Percentiles rank a stretch among this genome's conserved stretches.
Evolutionary conservation across 2,797 vertebrate genomes (phyloP).

Genomic region (Gymnoscopelus microlampas): DNA sequence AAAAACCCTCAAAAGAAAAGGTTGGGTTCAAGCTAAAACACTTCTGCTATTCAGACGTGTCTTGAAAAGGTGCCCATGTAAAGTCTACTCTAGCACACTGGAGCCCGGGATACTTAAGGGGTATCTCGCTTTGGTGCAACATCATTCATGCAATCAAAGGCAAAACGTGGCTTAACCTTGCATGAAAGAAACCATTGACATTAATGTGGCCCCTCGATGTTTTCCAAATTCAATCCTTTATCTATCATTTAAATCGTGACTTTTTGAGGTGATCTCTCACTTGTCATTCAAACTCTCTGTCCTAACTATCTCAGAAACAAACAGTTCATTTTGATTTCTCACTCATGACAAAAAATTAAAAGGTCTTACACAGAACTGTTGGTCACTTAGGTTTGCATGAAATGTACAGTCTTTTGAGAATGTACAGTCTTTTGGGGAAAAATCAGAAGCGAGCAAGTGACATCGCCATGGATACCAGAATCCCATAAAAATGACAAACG

Average conservation of each 20-base stretch:
- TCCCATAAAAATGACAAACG: not conserved
- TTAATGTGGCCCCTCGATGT: not conserved
- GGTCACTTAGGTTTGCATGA: too few species aligned
- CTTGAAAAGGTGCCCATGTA: constrained; percentile 51
- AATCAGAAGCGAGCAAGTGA: constrained; percentile 1
- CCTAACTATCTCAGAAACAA: too few species aligned
- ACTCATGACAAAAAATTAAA: too few species aligned
- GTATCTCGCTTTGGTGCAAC: constrained; percentile 23
- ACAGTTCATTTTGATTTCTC: too few species aligned
- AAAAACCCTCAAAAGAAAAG: constrained; percentile 17
- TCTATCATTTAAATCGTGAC: not conserved
- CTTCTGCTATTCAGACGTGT: constrained; percentile 21
- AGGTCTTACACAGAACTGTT: too few species aligned
- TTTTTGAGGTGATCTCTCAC: too few species aligned
- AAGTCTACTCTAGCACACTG: constrained; percentile 39
- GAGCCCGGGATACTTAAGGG: constrained; percentile 1
- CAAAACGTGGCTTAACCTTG: not conserved
- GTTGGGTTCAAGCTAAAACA: constrained; percentile 24
- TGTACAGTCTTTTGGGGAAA: not conserved
- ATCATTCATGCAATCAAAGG: not conserved
- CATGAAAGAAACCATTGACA: not conserved
- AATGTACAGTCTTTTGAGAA: too few species aligned
- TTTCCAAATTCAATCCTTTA: not conserved
- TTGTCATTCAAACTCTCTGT: too few species aligned
- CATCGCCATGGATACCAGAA: not conserved